phyloP scores from a whole-genome alignment of 2,888 invertebrate species.

The Macrophya alboannulata region DNA sequence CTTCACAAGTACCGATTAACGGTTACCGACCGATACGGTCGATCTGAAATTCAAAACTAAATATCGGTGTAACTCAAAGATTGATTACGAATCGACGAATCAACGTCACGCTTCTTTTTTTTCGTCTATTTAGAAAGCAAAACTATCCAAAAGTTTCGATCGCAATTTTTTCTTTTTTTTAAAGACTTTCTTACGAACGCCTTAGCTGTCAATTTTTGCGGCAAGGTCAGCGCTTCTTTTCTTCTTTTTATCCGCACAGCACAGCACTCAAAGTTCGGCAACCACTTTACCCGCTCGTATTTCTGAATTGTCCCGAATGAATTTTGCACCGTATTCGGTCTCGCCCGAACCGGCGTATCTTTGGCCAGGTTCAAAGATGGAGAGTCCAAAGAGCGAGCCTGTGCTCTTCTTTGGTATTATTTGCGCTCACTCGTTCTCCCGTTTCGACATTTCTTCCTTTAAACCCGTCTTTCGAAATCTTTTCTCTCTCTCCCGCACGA shows the following conservation, averaged over 20 bases:
- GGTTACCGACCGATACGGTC: neutral
- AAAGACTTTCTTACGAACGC: neutral
- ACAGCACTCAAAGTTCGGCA: neutral
- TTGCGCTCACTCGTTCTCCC: conserved; percentile 2
- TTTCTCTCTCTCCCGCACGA: neutral
- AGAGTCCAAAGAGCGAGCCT: conserved; percentile 30
- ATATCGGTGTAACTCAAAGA: no score
- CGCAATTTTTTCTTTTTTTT: neutral
- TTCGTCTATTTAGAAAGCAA: neutral
- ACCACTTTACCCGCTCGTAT: conserved; percentile 17
- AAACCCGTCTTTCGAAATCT: neutral
- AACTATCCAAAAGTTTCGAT: neutral
- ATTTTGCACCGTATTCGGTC: conserved; percentile 36
- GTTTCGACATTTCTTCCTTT: conserved; percentile 18
- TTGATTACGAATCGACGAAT: neutral
- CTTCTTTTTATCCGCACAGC: neutral
- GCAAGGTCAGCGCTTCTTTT: neutral
- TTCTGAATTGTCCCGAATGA: conserved; percentile 40
- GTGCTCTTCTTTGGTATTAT: conserved; percentile 24
- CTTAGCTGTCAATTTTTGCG: neutral
- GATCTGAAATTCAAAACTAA: neutral
- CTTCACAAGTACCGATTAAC: neutral
- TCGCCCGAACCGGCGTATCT: conserved; percentile 28
- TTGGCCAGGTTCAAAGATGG: conserved; percentile 36
- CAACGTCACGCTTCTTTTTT: neutral